phyloP scores from a whole-genome alignment of 2,888 invertebrate genomes.

The Itoplectis maculator region DNA sequence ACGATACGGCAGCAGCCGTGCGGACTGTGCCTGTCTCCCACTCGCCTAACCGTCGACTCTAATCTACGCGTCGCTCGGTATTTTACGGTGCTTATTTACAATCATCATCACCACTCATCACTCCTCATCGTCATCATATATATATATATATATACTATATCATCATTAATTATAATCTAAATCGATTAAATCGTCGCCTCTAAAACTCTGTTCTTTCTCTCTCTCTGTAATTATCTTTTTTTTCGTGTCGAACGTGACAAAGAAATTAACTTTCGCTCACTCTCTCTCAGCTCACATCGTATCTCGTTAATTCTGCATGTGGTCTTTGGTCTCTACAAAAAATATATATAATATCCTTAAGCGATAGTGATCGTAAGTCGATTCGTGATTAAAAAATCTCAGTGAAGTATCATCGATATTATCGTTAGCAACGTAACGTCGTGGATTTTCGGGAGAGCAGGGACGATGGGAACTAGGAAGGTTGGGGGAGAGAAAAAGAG shows the following conservation, averaged over 20 bases:
- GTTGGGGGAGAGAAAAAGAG: constrained; percentile 9
- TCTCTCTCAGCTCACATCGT: constrained; percentile 61
- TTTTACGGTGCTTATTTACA: constrained; percentile 67
- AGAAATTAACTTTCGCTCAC: constrained; percentile 54
- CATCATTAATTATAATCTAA: constrained; percentile 59
- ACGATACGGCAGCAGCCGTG: constrained; percentile 46
- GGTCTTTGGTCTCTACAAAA: constrained; percentile 84
- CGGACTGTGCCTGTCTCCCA: constrained; percentile 22
- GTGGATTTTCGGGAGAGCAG: neutral
- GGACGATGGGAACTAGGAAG: constrained; percentile 11
- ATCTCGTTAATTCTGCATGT: constrained; percentile 72
- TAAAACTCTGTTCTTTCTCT: constrained; percentile 58
- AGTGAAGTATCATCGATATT: constrained; percentile 68
- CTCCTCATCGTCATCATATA: constrained; percentile 43
- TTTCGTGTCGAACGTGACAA: constrained; percentile 52
- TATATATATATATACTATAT: constrained; percentile 59
- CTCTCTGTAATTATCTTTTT: constrained; percentile 31
- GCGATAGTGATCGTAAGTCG: constrained; percentile 78
- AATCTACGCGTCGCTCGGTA: constrained; percentile 55
- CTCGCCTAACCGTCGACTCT: constrained; percentile 49
- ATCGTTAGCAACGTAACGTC: constrained; percentile 59
- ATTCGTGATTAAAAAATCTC: constrained; percentile 81
- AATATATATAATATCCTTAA: constrained; percentile 83
- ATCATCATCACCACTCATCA: constrained; percentile 59
- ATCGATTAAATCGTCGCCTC: constrained; percentile 65